A percentile compares a stretch with the other conserved stretches of the same genome.
phyloP scores from a whole-genome alignment of 2,797 vertebrate species.

The Adrianichthys oophorus region DNA sequence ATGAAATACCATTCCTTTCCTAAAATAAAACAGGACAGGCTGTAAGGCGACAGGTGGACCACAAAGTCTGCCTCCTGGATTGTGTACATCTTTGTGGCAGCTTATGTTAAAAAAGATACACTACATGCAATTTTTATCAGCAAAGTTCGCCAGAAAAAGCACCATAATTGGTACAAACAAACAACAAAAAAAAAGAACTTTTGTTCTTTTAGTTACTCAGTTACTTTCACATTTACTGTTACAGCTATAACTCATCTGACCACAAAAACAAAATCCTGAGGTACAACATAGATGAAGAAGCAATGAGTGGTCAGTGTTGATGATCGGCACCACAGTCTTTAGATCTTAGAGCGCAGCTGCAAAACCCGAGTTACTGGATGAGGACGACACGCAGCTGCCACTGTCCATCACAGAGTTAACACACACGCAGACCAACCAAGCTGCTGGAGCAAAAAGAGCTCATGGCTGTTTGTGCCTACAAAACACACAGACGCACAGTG shows the following conservation, averaged over 20 bases:
- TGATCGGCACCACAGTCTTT: constrained; percentile 19
- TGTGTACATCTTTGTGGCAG: constrained; percentile 15
- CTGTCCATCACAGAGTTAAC: constrained; percentile 79
- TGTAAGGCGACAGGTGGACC: constrained; percentile 79
- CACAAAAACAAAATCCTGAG: too few species aligned
- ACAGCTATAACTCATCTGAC: too few species aligned
- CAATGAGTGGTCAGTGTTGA: constrained; percentile 20
- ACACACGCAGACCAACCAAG: constrained; percentile 40
- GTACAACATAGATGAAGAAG: not conserved
- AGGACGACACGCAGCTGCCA: constrained; percentile 84
- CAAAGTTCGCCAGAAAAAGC: not conserved
- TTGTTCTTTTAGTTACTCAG: too few species aligned
- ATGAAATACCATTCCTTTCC: constrained; percentile 80
- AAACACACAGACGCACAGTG: constrained; percentile 30
- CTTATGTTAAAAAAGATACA: not conserved
- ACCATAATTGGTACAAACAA: too few species aligned
- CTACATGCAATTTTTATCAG: too few species aligned
- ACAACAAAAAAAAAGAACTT: too few species aligned
- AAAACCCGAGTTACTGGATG: constrained; percentile 68
- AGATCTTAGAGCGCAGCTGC: constrained; percentile 34
- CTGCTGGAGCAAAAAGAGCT: constrained; percentile 40
- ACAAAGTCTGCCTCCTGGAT: constrained; percentile 67
- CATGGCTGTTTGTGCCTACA: constrained; percentile 47
- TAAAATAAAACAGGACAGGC: constrained; percentile 79
- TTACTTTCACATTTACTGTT: too few species aligned